Percentiles rank a stretch among this genome's conserved stretches.
Conservation (phyloP, 2,888 invertebrate genomes). For the Sphaerophoria rueppellii region DNA sequence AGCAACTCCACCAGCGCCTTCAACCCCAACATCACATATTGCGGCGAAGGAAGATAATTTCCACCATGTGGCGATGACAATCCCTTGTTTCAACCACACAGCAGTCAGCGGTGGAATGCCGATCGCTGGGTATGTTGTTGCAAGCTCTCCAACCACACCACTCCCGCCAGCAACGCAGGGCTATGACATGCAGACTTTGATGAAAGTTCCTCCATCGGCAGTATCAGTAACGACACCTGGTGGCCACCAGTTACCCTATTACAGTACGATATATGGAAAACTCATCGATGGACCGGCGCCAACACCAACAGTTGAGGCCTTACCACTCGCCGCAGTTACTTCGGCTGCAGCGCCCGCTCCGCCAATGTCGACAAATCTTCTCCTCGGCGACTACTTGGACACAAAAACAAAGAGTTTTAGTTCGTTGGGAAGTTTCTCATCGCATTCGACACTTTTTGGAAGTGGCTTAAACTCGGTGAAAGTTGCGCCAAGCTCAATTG, state of each 20-base stretch:
- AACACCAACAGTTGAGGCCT: conserved; percentile 74
- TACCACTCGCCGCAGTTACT: conserved; percentile 75
- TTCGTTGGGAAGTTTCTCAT: conserved; percentile 75
- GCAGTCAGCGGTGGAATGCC: conserved; percentile 51
- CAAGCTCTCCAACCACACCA: conserved; percentile 74
- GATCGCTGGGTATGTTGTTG: conserved; percentile 72
- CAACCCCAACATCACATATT: background rate
- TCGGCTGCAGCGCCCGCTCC: conserved; percentile 78
- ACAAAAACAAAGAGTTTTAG: conserved; percentile 78
- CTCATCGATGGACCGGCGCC: conserved; percentile 82
- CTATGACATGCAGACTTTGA: conserved; percentile 67
- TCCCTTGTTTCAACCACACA: conserved; percentile 74
- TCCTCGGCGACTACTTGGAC: conserved; percentile 80
- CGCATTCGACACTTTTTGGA: conserved; percentile 75
- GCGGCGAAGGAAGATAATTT: conserved; percentile 58
- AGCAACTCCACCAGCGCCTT: background rate
- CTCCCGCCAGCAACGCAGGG: conserved; percentile 75
- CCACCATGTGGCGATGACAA: conserved; percentile 72
- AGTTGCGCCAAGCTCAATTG: conserved; percentile 4
- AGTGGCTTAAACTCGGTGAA: conserved; percentile 58
- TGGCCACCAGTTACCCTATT: conserved; percentile 78
- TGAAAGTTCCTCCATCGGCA: conserved; percentile 58
- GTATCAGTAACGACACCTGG: conserved; percentile 55
- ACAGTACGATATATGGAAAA: conserved; percentile 82
- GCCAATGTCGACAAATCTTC: conserved; percentile 76